Evolutionary conservation across 2,113 vertebrate species (phyloP).

Genomic region (Zeus faber): DNA sequence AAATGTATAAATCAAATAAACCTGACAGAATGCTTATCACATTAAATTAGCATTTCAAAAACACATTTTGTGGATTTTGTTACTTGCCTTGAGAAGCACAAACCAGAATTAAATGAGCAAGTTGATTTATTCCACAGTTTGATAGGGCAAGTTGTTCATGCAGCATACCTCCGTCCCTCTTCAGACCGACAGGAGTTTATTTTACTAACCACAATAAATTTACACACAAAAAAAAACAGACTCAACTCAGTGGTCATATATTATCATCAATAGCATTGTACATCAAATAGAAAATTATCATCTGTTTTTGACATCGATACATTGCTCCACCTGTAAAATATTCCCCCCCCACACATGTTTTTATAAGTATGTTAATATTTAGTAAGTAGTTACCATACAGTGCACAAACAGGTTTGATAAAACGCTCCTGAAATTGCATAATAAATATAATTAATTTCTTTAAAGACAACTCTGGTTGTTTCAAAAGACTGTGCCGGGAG

Average conservation of each 20-base stretch:
- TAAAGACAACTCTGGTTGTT: constrained; percentile 3
- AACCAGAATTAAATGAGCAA: constrained; percentile 23
- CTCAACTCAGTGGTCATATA: constrained; percentile 42
- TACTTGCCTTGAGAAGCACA: too few relatives aligned
- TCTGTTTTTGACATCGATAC: constrained; percentile 57
- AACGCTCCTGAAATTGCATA: constrained; percentile 49
- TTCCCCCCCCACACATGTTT: constrained; percentile 23
- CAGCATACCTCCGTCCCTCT: constrained; percentile 50
- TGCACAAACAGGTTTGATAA: constrained; percentile 33
- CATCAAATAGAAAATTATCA: constrained; percentile 65
- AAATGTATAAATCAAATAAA: too few relatives aligned
- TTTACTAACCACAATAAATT: constrained; percentile 33
- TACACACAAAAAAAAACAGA: constrained; percentile 37
- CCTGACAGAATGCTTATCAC: too few relatives aligned
- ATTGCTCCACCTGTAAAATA: constrained; percentile 37
- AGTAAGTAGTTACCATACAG: constrained; percentile 37
- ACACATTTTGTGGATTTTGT: not conserved
- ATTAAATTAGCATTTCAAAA: constrained; percentile 1
- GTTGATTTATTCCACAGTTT: constrained; percentile 57
- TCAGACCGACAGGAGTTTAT: too few relatives aligned
- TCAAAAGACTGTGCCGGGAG: constrained; percentile 28
- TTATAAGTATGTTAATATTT: constrained; percentile 29
- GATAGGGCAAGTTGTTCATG: constrained; percentile 44
- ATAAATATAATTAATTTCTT: constrained; percentile 56
- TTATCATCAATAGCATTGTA: constrained; percentile 42